Evolutionary conservation across 2,113 vertebrate species (phyloP).

Genomic region (Psittacula cyanocephala): DNA sequence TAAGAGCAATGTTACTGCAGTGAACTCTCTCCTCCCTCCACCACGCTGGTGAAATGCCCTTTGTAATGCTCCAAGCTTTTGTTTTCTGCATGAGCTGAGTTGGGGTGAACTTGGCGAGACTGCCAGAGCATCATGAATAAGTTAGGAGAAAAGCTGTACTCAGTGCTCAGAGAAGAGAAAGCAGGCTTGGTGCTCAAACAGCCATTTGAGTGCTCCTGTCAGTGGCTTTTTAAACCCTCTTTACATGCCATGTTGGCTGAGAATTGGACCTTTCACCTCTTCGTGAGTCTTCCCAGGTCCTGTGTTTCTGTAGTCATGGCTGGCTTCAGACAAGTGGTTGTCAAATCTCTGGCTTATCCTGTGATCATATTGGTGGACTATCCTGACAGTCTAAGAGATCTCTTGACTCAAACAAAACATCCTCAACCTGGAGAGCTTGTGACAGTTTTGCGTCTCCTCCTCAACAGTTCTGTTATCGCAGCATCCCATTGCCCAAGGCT

Average conservation of each 20-base stretch:
- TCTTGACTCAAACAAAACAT: neutral
- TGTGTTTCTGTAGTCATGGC: neutral
- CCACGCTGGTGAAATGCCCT: neutral
- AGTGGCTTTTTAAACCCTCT: neutral
- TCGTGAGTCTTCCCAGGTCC: accelerated
- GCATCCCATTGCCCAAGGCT: neutral
- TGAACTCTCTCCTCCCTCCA: neutral
- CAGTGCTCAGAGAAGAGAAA: neutral
- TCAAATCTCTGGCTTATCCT: neutral
- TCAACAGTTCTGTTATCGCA: accelerated
- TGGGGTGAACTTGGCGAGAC: neutral
- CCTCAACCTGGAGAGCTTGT: accelerated
- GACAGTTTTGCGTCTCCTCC: neutral
- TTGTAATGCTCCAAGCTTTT: neutral
- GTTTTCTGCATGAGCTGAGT: slow-evolving; percentile 46
- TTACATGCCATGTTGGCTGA: neutral
- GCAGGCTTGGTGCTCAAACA: neutral
- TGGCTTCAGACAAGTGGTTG: neutral
- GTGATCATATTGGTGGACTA: neutral
- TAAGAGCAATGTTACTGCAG: neutral
- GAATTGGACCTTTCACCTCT: neutral
- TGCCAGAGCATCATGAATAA: slow-evolving; percentile 49
- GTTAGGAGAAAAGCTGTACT: slow-evolving; percentile 15
- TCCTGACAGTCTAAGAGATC: neutral
- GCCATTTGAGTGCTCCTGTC: accelerated